Evolutionary conservation across 2,888 invertebrate species (phyloP).

Genomic region (Sinohyriopsis cumingii): DNA sequence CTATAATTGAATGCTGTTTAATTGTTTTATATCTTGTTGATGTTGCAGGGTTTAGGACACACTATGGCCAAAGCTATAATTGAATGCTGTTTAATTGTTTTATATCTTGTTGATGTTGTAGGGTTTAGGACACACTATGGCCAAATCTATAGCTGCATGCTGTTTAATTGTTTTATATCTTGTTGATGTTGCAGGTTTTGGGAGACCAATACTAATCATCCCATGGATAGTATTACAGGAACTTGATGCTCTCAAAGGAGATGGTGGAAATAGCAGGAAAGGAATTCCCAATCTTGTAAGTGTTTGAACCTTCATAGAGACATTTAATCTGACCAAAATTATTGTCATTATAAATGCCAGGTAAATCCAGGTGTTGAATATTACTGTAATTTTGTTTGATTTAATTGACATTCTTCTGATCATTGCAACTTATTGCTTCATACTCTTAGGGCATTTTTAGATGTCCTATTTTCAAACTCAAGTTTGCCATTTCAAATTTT

Average conservation of each 20-base stretch:
- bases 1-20: too few species aligned
- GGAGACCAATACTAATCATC: slow-evolving; percentile 44
- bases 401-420: too few species aligned
- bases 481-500: too few species aligned
- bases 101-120: background rate
- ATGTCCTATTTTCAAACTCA: too few species aligned
- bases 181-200: slow-evolving; percentile 31
- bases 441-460: too few species aligned
- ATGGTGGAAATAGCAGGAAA: slow-evolving; percentile 13
- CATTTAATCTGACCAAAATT: too few species aligned
- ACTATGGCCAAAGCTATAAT: too few species aligned
- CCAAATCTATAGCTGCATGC: background rate
- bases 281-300: slow-evolving; percentile 1
- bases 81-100: background rate
- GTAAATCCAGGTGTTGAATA: too few species aligned
- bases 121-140: background rate
- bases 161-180: background rate
- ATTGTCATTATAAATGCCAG: too few species aligned
- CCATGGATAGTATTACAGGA: slow-evolving; percentile 63
- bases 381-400: too few species aligned
- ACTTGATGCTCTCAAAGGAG: slow-evolving; percentile 48
- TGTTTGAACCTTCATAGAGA: too few species aligned
- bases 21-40: background rate
- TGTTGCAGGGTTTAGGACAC: background rate
- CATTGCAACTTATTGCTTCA: too few species aligned